phyloP scores from a whole-genome alignment of 2,113 vertebrate species.

The Petroica traversi region DNA sequence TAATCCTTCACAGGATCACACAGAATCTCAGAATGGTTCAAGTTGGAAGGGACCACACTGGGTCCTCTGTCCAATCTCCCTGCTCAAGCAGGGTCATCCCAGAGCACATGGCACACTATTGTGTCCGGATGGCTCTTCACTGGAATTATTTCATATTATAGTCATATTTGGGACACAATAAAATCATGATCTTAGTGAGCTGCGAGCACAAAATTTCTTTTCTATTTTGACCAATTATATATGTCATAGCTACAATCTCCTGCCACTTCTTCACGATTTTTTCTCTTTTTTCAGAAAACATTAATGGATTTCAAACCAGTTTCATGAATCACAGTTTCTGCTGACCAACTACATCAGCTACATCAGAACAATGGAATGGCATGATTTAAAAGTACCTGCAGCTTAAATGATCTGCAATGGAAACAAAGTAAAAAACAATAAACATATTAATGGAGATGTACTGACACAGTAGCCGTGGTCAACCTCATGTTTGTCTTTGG shows the following conservation, averaged over 20 bases:
- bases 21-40: background rate
- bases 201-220: background rate
- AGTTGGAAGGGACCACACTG: background rate
- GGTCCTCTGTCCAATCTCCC: background rate
- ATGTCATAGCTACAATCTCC: background rate
- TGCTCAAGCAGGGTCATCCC: background rate
- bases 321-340: background rate
- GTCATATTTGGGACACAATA: background rate
- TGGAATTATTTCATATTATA: background rate
- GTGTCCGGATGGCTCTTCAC: background rate
- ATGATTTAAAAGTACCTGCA: background rate
- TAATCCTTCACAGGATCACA: background rate
- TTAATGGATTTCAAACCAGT: background rate
- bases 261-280: background rate
- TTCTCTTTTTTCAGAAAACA: background rate
- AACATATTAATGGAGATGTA: background rate
- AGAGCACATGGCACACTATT: rapidly evolving
- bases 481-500: background rate
- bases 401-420: background rate
- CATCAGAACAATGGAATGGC: background rate
- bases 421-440: background rate
- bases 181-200: background rate
- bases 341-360: background rate
- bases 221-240: background rate
- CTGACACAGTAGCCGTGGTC: background rate